A percentile compares a stretch with the other conserved stretches of the same genome.
phyloP scores from a whole-genome alignment of 2,113 vertebrate genomes.

The Piliocolobus tephrosceles region DNA sequence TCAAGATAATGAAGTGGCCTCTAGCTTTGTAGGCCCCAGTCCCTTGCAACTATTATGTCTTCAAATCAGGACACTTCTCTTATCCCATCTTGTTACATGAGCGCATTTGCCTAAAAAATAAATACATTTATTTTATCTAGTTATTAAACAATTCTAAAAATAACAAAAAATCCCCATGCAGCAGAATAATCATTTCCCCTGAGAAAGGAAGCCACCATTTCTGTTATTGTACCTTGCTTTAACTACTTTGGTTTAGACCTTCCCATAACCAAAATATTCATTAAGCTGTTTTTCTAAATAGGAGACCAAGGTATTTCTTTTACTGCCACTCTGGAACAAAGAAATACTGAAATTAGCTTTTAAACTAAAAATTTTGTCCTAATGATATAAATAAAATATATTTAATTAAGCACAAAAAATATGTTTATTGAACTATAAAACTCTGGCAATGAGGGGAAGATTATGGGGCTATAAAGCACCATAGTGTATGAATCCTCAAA shows the following conservation, averaged over 20 bases:
- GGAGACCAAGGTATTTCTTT: not conserved
- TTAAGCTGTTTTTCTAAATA: not conserved
- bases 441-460: not conserved
- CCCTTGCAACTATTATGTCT: not conserved
- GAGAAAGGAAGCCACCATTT: not conserved
- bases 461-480: not conserved
- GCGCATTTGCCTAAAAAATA: not conserved
- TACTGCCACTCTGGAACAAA: not conserved
- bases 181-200: not conserved
- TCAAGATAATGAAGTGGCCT: not conserved
- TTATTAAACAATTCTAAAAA: not conserved
- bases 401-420: constrained; percentile 21
- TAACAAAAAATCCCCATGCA: not conserved
- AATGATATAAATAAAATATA: constrained; percentile 27
- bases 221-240: not conserved
- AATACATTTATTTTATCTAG: not conserved
- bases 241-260: not conserved
- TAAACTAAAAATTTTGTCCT: not conserved
- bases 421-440: not conserved
- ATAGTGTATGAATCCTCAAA: not conserved
- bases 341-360: not conserved
- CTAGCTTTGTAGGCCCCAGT: no score
- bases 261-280: not conserved
- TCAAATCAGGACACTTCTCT: not conserved
- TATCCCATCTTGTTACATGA: not conserved